A percentile compares a stretch with the other conserved stretches of the same genome.
Evolutionary conservation across 2,888 invertebrate genomes (phyloP).

Genomic region (Griposia aprilina): DNA sequence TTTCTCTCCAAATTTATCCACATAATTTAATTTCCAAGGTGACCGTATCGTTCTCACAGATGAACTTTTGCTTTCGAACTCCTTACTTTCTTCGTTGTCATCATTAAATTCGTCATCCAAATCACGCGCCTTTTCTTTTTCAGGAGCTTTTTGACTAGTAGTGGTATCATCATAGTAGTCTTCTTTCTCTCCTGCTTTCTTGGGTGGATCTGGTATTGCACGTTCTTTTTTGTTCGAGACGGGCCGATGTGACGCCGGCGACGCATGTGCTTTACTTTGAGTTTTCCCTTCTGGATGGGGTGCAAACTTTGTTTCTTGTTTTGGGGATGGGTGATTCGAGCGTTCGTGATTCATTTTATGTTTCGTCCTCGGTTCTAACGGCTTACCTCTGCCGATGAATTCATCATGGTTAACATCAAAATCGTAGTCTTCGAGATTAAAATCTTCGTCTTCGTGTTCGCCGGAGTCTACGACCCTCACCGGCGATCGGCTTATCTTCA

Average conservation of each 20-base stretch:
- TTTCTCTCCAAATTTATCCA: slow-evolving; percentile 72
- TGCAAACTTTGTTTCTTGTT: slow-evolving; percentile 30
- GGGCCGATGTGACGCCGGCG: slow-evolving; percentile 29
- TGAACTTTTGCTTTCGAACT: slow-evolving; percentile 63
- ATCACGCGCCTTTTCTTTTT: slow-evolving; percentile 62
- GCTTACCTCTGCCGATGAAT: slow-evolving; percentile 80
- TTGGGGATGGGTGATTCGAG: slow-evolving; percentile 10
- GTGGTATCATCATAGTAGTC: slow-evolving; percentile 77
- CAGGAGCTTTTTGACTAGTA: slow-evolving; percentile 62
- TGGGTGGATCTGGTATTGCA: slow-evolving; percentile 49
- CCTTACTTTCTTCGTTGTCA: slow-evolving; percentile 75
- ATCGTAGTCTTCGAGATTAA: slow-evolving; percentile 84
- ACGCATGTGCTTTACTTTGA: slow-evolving; percentile 60
- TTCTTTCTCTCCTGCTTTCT: slow-evolving; percentile 69
- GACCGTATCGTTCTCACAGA: slow-evolving; percentile 74
- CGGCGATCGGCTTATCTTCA: slow-evolving; percentile 70
- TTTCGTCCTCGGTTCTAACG: slow-evolving; percentile 77
- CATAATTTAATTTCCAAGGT: slow-evolving; percentile 70
- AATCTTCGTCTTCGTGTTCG: slow-evolving; percentile 86
- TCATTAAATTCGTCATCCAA: slow-evolving; percentile 72
- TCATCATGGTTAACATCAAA: slow-evolving; percentile 86
- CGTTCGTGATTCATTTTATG: slow-evolving; percentile 56
- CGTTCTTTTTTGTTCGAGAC: slow-evolving; percentile 66
- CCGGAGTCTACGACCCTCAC: slow-evolving; percentile 73
- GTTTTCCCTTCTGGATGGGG: slow-evolving; percentile 61